A percentile compares a stretch with the other conserved stretches of the same genome.
Evolutionary conservation across 2,888 invertebrate genomes (phyloP).

Genomic region (Dasysyrphus albostriatus): DNA sequence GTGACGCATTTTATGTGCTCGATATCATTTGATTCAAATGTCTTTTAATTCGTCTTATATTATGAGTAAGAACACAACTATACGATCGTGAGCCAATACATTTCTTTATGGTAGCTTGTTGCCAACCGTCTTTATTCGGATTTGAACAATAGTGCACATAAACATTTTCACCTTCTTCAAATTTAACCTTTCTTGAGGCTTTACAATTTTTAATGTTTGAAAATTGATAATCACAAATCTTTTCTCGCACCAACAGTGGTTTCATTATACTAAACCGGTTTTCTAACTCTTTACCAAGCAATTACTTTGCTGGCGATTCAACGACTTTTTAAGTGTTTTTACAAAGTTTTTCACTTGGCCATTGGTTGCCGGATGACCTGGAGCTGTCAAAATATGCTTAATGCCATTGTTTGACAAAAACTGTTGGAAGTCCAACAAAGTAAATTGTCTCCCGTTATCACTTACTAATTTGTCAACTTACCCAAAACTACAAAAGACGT

Average conservation of each 20-base stretch:
- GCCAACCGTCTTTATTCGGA: slow-evolving; percentile 27
- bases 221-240: slow-evolving; percentile 11
- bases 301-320: slow-evolving; percentile 31
- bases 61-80: slow-evolving; percentile 32
- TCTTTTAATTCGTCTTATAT: slow-evolving; percentile 48
- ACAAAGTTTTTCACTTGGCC: background rate
- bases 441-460: slow-evolving; percentile 51
- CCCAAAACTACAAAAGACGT: slow-evolving; percentile 56
- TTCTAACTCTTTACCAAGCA: slow-evolving; percentile 22
- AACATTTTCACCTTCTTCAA: slow-evolving; percentile 53
- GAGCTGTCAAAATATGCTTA: slow-evolving; percentile 10
- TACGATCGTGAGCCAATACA: slow-evolving; percentile 53
- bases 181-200: slow-evolving; percentile 29
- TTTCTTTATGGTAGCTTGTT: slow-evolving; percentile 41
- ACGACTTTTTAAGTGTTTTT: slow-evolving; percentile 5
- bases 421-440: slow-evolving; percentile 3
- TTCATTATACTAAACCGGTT: slow-evolving; percentile 22
- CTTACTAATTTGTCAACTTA: slow-evolving; percentile 55
- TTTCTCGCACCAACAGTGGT: slow-evolving; percentile 11
- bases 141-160: slow-evolving; percentile 54
- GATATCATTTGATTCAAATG: slow-evolving; percentile 54
- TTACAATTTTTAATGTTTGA: slow-evolving; percentile 23
- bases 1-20: too few species aligned
- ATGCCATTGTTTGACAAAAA: slow-evolving; percentile 5
- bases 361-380: slow-evolving; percentile 9